These are phyloP conservation scores for Hipposideros armiger DNA, from an alignment of 2,113 vertebrate genomes.

Conservation along the genomic window DNA sequence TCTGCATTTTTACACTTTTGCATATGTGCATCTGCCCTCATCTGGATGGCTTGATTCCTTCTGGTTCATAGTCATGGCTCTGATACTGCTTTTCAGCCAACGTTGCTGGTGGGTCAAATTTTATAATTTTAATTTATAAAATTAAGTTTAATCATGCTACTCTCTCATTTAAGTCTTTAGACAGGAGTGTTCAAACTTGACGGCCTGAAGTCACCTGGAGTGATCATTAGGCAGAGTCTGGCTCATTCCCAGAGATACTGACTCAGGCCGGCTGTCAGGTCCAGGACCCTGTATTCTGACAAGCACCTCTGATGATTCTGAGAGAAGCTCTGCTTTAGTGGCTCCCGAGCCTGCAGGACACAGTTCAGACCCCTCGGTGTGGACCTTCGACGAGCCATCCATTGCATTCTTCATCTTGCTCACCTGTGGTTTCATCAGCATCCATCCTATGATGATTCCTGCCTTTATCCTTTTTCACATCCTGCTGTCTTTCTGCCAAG, in stretches of 20 bases:
- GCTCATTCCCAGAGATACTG: not conserved
- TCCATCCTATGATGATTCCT: not conserved
- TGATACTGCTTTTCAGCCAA: not conserved
- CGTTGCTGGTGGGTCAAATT: not conserved
- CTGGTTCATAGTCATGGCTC: not conserved
- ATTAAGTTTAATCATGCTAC: not conserved
- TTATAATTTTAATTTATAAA: not conserved
- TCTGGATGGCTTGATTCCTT: not conserved
- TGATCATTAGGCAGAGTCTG: not conserved
- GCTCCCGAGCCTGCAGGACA: too few relatives aligned
- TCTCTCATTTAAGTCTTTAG: not conserved
- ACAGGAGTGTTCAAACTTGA: not conserved
- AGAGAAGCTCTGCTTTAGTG: not conserved
- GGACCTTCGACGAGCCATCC: accelerated
- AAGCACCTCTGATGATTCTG: not conserved
- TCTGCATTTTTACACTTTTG: not conserved
- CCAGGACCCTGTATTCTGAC: not conserved
- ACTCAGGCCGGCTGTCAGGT: not conserved
- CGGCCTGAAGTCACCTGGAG: not conserved
- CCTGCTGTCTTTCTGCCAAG: not conserved
- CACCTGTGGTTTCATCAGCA: not conserved
- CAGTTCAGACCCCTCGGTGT: not conserved
- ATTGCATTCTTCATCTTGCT: not conserved
- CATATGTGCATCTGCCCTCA: not conserved
- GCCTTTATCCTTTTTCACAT: not conserved